Conservation (phyloP, 2,888 invertebrate genomes). For the Rhaphigaster nebulosa region DNA sequence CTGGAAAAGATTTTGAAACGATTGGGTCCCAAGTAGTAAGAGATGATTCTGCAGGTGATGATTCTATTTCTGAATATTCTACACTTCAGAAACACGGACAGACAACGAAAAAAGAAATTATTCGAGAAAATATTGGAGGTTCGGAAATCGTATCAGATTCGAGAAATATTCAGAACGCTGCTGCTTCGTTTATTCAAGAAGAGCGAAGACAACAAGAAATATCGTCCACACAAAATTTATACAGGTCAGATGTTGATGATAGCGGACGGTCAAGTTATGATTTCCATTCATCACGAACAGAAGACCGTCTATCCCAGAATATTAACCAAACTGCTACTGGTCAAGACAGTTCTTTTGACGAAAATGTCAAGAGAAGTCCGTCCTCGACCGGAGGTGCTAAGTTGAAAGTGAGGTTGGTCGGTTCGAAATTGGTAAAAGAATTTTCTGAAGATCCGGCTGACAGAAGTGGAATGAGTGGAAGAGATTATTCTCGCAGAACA, state of each 20-base stretch:
- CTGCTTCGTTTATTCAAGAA: slow-evolving; percentile 11
- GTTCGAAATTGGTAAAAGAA: slow-evolving; percentile 52
- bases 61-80: background rate
- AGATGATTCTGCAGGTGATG: background rate
- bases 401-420: slow-evolving; percentile 40
- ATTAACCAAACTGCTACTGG: background rate
- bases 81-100: background rate
- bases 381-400: slow-evolving; percentile 51
- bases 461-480: background rate
- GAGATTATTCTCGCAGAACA: slow-evolving; percentile 21
- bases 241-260: background rate
- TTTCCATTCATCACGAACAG: slow-evolving; percentile 17
- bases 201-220: slow-evolving; percentile 26
- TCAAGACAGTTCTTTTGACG: slow-evolving; percentile 46
- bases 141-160: background rate
- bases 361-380: slow-evolving; percentile 32
- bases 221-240: background rate
- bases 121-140: background rate
- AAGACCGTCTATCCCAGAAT: background rate
- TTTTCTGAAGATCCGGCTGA: slow-evolving; percentile 50
- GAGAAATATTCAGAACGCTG: background rate
- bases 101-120: background rate
- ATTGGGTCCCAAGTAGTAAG: slow-evolving; percentile 24
- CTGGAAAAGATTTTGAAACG: slow-evolving; percentile 15
- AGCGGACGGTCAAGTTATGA: background rate